Conservation (phyloP, 2,888 invertebrate genomes). For the Eueremaeus valkanovi region DNA sequence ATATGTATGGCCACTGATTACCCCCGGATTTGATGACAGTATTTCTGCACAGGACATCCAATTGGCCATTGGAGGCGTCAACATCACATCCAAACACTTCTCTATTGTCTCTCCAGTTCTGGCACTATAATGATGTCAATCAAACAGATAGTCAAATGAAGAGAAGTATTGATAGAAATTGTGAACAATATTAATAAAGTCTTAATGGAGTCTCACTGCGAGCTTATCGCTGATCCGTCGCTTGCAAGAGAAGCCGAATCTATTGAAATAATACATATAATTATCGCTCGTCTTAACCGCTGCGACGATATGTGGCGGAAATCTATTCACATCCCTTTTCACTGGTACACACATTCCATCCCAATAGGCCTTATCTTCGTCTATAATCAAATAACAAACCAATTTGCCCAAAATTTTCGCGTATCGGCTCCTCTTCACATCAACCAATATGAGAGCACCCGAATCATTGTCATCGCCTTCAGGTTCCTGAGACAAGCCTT, state of each 20-base stretch:
- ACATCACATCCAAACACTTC: neutral
- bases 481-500: neutral
- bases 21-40: neutral
- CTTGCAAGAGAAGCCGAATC: neutral
- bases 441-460: slow-evolving; percentile 2
- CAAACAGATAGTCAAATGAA: neutral
- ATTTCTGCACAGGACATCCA: neutral
- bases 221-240: neutral
- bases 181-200: too few species aligned
- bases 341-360: neutral
- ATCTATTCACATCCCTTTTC: neutral
- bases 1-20: neutral
- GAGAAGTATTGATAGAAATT: too few species aligned
- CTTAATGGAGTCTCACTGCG: neutral
- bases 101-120: neutral
- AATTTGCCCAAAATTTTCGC: neutral
- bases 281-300: neutral
- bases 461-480: neutral
- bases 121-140: neutral
- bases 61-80: neutral
- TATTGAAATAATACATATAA: neutral
- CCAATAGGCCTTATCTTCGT: neutral
- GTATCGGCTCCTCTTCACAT: neutral
- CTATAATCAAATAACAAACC: neutral
- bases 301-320: neutral